Conservation (phyloP, 2,113 vertebrate genomes). For the Neomonachus schauinslandi region DNA sequence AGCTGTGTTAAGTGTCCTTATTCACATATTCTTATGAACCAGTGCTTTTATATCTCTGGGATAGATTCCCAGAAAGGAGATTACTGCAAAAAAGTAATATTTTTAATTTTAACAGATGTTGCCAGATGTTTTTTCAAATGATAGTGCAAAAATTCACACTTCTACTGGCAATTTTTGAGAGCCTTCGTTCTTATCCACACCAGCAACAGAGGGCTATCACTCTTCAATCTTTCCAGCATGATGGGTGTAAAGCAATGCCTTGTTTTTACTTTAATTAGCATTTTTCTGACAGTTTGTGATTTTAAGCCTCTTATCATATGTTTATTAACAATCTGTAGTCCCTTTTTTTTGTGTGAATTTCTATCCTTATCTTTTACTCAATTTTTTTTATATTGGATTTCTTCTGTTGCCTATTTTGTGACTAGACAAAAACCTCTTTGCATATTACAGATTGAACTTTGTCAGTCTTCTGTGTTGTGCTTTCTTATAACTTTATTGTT, state of each 20-base stretch:
- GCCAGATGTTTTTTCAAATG: background rate
- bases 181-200: background rate
- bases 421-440: background rate
- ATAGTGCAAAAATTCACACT: background rate
- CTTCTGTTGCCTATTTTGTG: background rate
- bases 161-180: background rate
- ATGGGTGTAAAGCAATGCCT: background rate
- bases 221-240: background rate
- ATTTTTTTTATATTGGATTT: background rate
- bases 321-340: background rate
- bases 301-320: background rate
- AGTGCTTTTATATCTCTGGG: background rate
- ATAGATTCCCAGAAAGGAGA: background rate
- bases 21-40: background rate
- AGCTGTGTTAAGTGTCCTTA: background rate
- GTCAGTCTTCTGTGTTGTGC: background rate
- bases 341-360: background rate
- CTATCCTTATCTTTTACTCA: background rate
- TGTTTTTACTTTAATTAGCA: background rate
- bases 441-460: background rate
- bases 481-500: background rate
- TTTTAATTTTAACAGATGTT: constrained; percentile 13
- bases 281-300: background rate
- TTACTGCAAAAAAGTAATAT: background rate
- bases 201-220: background rate